phyloP scores from a whole-genome alignment of 2,888 invertebrate species.

The Melolontha melolontha region DNA sequence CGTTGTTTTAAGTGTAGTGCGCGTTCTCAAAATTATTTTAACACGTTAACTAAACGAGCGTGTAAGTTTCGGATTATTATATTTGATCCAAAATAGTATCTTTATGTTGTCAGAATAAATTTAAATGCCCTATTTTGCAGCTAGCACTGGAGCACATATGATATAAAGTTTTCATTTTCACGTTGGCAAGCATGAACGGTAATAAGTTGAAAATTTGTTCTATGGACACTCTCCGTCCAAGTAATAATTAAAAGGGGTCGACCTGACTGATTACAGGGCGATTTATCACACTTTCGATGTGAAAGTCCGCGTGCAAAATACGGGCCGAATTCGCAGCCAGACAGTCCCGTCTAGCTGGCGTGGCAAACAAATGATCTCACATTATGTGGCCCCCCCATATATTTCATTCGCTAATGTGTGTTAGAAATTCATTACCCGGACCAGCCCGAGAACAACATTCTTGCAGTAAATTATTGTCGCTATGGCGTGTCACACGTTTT shows the following conservation, averaged over 20 bases:
- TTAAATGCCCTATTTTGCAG: not conserved
- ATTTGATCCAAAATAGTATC: too few relatives aligned
- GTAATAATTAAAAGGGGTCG: constrained; percentile 34
- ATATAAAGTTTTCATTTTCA: not conserved
- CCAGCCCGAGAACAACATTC: not conserved
- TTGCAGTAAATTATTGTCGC: constrained; percentile 26
- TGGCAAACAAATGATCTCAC: constrained; percentile 31
- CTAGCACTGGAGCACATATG: not conserved
- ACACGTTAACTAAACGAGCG: too few relatives aligned
- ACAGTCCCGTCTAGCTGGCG: not conserved
- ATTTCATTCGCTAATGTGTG: constrained; percentile 31
- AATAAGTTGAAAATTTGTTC: constrained; percentile 31
- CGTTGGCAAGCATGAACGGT: constrained; percentile 1
- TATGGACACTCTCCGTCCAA: constrained; percentile 13
- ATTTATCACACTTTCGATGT: constrained; percentile 37
- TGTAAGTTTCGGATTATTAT: too few relatives aligned
- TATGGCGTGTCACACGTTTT: not conserved
- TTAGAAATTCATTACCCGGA: constrained; percentile 36
- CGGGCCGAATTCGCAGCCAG: not conserved
- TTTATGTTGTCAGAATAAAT: too few relatives aligned
- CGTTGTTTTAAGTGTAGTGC: too few relatives aligned
- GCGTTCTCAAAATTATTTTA: too few relatives aligned
- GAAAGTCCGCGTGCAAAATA: constrained; percentile 12
- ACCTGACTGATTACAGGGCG: constrained; percentile 33
- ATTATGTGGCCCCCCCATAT: constrained; percentile 30